phyloP scores from a whole-genome alignment of 2,888 invertebrate species.

The Pimpla rufipes region DNA sequence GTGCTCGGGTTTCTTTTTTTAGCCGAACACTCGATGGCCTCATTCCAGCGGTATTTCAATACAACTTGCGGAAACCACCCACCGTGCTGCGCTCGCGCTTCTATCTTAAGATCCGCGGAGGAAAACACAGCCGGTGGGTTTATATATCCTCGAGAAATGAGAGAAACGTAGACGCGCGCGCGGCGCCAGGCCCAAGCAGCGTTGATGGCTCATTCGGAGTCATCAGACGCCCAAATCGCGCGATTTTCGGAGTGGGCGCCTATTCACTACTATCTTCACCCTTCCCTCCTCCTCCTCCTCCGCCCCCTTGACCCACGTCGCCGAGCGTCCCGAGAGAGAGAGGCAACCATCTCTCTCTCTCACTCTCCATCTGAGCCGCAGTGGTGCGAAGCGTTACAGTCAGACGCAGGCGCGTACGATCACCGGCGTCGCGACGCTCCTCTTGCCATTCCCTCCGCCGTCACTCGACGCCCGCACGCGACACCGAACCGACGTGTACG shows the following conservation, averaged over 20 bases:
- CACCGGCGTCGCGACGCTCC: constrained; percentile 51
- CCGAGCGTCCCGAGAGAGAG: not conserved
- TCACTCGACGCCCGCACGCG: constrained; percentile 78
- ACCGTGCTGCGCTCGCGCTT: constrained; percentile 26
- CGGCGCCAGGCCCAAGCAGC: constrained; percentile 22
- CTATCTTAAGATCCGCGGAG: constrained; percentile 55
- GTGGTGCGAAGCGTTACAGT: constrained; percentile 53
- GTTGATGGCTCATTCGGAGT: constrained; percentile 48
- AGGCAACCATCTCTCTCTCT: not conserved
- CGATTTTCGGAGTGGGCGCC: constrained; percentile 24
- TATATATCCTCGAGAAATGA: constrained; percentile 1
- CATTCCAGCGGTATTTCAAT: constrained; percentile 39
- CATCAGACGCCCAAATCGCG: constrained; percentile 35
- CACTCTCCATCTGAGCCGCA: not conserved
- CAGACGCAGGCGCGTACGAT: constrained; percentile 66
- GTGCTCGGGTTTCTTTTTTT: not conserved
- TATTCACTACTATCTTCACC: not conserved
- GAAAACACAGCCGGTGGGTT: constrained; percentile 50
- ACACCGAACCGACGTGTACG: constrained; percentile 70
- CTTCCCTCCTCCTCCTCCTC: not conserved
- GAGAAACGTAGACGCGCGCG: not conserved
- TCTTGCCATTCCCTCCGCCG: constrained; percentile 16
- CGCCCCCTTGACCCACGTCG: not conserved
- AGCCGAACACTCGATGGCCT: not conserved
- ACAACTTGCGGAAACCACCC: constrained; percentile 4